Evolutionary conservation across 2,888 invertebrate genomes (phyloP).

Genomic region (Kryphioiulus occultus): DNA sequence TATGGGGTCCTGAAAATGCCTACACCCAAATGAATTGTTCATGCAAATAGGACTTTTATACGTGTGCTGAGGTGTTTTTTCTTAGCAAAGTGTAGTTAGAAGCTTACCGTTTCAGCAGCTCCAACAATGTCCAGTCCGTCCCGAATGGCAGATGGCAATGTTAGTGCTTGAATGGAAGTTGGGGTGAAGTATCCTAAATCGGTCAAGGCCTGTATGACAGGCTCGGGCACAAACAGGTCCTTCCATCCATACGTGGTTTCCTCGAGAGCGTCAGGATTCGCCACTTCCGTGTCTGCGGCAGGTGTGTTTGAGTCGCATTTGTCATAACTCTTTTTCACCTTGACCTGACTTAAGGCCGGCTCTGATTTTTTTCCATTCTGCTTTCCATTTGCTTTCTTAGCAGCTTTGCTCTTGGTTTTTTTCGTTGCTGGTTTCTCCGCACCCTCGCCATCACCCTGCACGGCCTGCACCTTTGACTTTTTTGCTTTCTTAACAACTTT

Average conservation of each 20-base stretch:
- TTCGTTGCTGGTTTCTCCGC: too few species aligned
- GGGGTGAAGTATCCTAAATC: constrained; percentile 81
- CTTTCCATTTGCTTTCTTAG: background rate
- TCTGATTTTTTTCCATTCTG: background rate
- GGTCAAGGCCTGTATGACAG: constrained; percentile 75
- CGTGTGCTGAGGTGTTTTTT: too few species aligned
- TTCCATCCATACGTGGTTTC: constrained; percentile 61
- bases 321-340: constrained; percentile 52
- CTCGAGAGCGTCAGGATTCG: background rate
- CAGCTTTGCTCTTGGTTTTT: too few species aligned
- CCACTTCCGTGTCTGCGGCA: background rate
- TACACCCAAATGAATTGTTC: too few species aligned
- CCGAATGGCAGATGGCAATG: constrained; percentile 82
- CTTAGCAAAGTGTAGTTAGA: too few species aligned
- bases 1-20: too few species aligned
- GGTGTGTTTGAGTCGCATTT: background rate
- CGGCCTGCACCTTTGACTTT: too few species aligned
- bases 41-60: too few species aligned
- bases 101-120: constrained; percentile 87
- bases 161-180: constrained; percentile 85
- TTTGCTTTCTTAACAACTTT: background rate
- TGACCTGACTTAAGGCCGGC: constrained; percentile 50
- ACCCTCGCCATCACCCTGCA: too few species aligned
- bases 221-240: constrained; percentile 68
- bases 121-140: constrained; percentile 92